Evolutionary conservation across 2,113 vertebrate species (phyloP), one percentile per base, ranked within the genome.

Genomic region (Platycercus adscitus): DNA sequence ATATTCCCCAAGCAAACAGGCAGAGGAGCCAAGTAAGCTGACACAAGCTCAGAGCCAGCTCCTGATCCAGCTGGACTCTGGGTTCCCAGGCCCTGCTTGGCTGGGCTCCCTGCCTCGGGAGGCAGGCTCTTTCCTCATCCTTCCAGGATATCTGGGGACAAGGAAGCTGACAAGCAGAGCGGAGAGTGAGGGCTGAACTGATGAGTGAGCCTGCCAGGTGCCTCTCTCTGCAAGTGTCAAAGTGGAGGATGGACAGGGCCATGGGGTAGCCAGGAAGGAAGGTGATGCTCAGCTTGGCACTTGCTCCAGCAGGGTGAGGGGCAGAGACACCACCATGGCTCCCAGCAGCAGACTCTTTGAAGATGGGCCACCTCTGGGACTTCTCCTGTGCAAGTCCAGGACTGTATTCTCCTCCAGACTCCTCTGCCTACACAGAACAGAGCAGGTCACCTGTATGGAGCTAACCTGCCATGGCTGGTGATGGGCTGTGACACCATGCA

Each of bases 391-490:
- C 31, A 53, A 26, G n/a, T 10, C 21, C 49, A 72, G 33, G 24
- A 29, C 35, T 7, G 2, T 1, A 1, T 21, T 18, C n/a, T 77
- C 23, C 44, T 72, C 31, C 70, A 73, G 66, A 68, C 12, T 4
- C 33, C 23, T 35, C 50, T 75, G 39, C 15, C 75, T 20, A 26
- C 6, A 10, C 2, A 12, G 61, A 53, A n/a, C 47, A 29, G n/a
- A 68, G 72, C 21, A 43, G 46, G 25, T 43, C 56, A 23, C 33
- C 56, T n/a, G 33, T n/a, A 31, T 1, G 13, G 65, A 68, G 43
- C 39, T 49, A 52, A 52, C 46, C 6, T 11, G 5, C 29, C 13
- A 12, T 0, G 0, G 50, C 44, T 66, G n/a, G 14, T 6, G 52
- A 29, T 37, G 13, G 37, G 44, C 41, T 66, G 46, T 6, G 18